These are phyloP conservation scores for Eptatretus atami DNA, from an alignment of 2,797 vertebrate species.

Conservation along the genomic window DNA sequence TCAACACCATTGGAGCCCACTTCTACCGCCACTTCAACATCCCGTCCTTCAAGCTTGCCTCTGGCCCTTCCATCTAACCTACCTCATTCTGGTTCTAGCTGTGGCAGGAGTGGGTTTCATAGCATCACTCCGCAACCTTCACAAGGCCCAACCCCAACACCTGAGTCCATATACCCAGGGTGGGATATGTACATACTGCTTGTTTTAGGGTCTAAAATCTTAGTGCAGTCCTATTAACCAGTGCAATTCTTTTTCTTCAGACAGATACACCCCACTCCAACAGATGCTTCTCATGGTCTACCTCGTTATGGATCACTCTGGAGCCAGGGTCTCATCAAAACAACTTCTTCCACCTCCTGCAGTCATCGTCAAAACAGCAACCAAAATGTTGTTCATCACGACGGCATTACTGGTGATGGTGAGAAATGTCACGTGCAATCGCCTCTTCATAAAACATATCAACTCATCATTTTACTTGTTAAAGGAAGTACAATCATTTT, in stretches of 20 bases:
- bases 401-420: background rate
- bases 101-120: slow-evolving; percentile 54
- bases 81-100: slow-evolving; percentile 18
- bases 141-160: slow-evolving; percentile 39
- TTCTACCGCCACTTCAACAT: too few relatives aligned
- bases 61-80: slow-evolving; percentile 41
- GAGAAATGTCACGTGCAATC: background rate
- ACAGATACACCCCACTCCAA: too few relatives aligned
- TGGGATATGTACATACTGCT: slow-evolving; percentile 14
- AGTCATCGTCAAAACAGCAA: too few relatives aligned
- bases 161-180: slow-evolving; percentile 45
- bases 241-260: too few relatives aligned
- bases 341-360: too few relatives aligned
- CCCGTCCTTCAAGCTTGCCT: slow-evolving; percentile 59
- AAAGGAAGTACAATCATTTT: slow-evolving; percentile 5
- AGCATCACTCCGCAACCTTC: slow-evolving; percentile 42
- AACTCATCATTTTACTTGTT: background rate
- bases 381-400: too few relatives aligned
- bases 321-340: too few relatives aligned
- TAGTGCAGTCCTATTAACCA: too few relatives aligned
- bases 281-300: too few relatives aligned
- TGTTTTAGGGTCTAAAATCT: too few relatives aligned
- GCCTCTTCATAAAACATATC: background rate
- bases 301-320: too few relatives aligned
- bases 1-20: slow-evolving; percentile 71